Evolutionary conservation across 2,888 invertebrate genomes (phyloP), one percentile per base, ranked within the genome.

Genomic region (Fragum fragum): DNA sequence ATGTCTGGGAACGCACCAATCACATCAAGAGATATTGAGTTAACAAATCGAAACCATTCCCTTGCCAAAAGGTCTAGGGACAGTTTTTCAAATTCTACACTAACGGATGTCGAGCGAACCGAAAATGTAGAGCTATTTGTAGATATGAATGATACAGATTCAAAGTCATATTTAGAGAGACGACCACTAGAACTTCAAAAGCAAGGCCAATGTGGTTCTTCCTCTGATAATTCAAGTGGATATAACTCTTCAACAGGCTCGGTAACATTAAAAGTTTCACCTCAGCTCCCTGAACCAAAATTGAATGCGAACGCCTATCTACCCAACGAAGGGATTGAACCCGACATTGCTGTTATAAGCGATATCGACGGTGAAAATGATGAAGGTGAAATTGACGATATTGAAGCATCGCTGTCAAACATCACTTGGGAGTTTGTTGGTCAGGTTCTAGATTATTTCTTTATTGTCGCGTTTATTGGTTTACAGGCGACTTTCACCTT

Each of bases 381-480:
- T n/a, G 73, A 59, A 1, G 66, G 76, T 32, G 76, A 68, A 23
- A 59, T 23, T 47, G 53, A 72, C 28, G 75, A 68, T 1, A 57
- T 78, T 39, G 78, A 72, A 42, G 18, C 21, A 21, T 9, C 36
- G 14, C 42, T 55, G 16, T 16, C 55, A 14, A 36, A 5, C 1
- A 32, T 76, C 5, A 76, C 76, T 18, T 86, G 85, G 85, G 78
- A 82, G 9, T 53, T 57, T n/a, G 73, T 86, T 3, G 79, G 78
- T 28, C 63, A 69, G 28, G n/a, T 83, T 23, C 73, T 86, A 2
- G 85, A 86, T 59, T 55, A 73, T 3, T 86, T 86, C 55, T 86
- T 86, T 57, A 52, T 86, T 23, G 52, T 86, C 16, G 68, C 73
- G 2, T 86, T 86, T 63, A 29, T 78, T 14, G 80, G 73, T 2